Evolutionary conservation across 1,140 invertebrate genomes (phyloP).

Genomic region (Tetramorium alpestre): DNA sequence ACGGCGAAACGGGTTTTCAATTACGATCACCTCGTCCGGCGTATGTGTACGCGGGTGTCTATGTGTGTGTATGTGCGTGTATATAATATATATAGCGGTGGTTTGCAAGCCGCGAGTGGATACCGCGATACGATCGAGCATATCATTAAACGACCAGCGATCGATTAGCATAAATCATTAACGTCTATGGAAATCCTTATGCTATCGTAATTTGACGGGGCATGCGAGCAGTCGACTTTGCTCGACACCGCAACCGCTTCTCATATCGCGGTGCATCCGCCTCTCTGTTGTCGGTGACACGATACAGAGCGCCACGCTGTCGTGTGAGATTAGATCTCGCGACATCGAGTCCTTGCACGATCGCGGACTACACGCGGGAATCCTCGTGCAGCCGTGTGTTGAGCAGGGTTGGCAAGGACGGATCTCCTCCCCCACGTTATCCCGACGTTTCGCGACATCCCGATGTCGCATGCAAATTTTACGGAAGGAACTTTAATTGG

Average conservation of each 20-base stretch:
- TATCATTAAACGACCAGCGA: constrained; percentile 66
- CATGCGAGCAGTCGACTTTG: constrained; percentile 29
- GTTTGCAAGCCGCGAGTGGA: constrained; percentile 39
- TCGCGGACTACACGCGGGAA: no score
- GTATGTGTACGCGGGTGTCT: no score
- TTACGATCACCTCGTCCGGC: constrained; percentile 57
- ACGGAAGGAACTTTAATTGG: background rate
- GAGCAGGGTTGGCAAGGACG: background rate
- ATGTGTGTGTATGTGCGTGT: background rate
- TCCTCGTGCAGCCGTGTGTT: no score
- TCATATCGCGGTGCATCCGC: background rate
- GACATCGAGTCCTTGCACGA: background rate
- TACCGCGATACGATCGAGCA: constrained; percentile 64
- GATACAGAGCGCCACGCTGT: background rate
- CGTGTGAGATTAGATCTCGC: background rate
- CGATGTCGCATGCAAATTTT: background rate
- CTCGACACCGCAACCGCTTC: constrained; percentile 9
- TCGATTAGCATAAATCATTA: constrained; percentile 77
- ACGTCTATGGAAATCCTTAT: constrained; percentile 45
- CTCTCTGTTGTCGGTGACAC: background rate
- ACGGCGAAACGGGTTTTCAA: constrained; percentile 73
- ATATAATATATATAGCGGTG: constrained; percentile 36
- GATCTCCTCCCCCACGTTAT: background rate
- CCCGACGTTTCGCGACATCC: background rate
- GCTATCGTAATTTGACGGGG: constrained; percentile 59